These are phyloP conservation scores for Torymus auratus DNA, from an alignment of 2,888 invertebrate species.

Conservation along the genomic window DNA sequence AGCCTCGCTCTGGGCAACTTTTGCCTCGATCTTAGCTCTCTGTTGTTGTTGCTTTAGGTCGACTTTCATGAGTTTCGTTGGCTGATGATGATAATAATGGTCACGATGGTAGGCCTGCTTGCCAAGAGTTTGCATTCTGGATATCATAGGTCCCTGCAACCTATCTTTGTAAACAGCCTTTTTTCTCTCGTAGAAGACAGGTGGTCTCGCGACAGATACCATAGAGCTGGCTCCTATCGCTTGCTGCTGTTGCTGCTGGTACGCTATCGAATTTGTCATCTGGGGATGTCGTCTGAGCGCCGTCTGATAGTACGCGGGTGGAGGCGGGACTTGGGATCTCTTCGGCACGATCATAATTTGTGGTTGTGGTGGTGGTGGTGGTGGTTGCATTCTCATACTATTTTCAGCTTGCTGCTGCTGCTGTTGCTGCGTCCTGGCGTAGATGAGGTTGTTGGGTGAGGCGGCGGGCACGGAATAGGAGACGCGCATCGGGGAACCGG, in stretches of 20 bases:
- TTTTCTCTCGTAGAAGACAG: conserved; percentile 69
- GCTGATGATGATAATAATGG: conserved; percentile 48
- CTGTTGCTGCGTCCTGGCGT: conserved; percentile 12
- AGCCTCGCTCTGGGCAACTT: conserved; percentile 41
- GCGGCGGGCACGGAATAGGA: conserved; percentile 63
- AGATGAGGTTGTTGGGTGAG: conserved; percentile 33
- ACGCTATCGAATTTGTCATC: conserved; percentile 4
- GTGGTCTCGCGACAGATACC: conserved; percentile 52
- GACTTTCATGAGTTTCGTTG: conserved; percentile 64
- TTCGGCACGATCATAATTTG: conserved; percentile 43
- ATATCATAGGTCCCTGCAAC: conserved; percentile 52
- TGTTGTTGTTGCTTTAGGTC: conserved; percentile 61
- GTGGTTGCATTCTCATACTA: conserved; percentile 28
- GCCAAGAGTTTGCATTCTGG: conserved; percentile 57
- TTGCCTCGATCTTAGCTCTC: conserved; percentile 53
- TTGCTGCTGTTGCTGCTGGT: conserved; percentile 12
- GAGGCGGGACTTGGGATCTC: conserved; percentile 7
- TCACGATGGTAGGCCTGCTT: conserved; percentile 19
- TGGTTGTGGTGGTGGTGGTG: conserved; percentile 17
- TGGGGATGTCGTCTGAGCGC: conserved; percentile 59
- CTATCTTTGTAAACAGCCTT: conserved; percentile 65
- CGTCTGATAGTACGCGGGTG: conserved; percentile 16
- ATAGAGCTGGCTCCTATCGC: neutral
- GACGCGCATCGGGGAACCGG: conserved; percentile 61
- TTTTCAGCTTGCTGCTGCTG: conserved; percentile 6